A percentile compares a stretch with the other conserved stretches of the same genome.
phyloP scores from a whole-genome alignment of 2,797 vertebrate genomes.

The Mycteria americana region DNA sequence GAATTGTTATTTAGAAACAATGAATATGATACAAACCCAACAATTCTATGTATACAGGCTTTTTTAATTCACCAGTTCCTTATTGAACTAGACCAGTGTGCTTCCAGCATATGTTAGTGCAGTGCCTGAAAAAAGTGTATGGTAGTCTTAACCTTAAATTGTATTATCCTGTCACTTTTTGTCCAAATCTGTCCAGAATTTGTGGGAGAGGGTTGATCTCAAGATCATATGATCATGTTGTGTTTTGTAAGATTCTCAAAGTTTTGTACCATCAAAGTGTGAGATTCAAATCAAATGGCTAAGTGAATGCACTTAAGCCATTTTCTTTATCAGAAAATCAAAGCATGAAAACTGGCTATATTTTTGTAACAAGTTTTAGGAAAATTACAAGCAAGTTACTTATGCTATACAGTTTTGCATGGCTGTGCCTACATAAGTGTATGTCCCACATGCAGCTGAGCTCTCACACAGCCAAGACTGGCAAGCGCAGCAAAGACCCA shows the following conservation, averaged over 20 bases:
- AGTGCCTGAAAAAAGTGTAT: not conserved
- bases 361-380: not conserved
- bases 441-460: not conserved
- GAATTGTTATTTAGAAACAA: not conserved
- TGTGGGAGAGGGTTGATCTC: not conserved
- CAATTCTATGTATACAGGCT: not conserved
- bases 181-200: not conserved
- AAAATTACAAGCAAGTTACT: not conserved
- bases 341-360: not conserved
- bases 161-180: not conserved
- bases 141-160: not conserved
- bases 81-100: not conserved
- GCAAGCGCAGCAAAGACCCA: not conserved
- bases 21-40: not conserved
- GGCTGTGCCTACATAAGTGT: rapidly evolving
- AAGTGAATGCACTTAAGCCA: not conserved
- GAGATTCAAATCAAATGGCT: not conserved
- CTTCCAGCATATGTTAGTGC: not conserved
- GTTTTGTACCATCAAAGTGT: not conserved
- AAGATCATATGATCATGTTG: not conserved
- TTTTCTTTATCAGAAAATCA: not conserved
- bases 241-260: not conserved
- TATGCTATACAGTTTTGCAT: rapidly evolving
- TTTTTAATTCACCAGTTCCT: not conserved
- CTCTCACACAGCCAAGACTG: not conserved